Conservation (phyloP, 2,113 vertebrate species). For the Odocoileus virginianus region DNA sequence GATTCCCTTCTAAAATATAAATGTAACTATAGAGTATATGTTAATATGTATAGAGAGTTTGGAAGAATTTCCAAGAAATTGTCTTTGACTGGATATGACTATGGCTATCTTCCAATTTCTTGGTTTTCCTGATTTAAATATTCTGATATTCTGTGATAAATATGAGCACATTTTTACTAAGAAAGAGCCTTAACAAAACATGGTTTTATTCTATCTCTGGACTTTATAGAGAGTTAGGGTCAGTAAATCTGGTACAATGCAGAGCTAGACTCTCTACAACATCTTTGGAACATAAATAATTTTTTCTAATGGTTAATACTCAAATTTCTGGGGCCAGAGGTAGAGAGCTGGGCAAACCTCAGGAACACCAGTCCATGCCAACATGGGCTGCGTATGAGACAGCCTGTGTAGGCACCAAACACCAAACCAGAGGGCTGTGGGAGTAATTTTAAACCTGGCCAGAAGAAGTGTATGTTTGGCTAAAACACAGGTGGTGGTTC, state of each 20-base stretch:
- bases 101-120: neutral
- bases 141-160: neutral
- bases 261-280: neutral
- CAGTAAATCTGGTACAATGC: neutral
- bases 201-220: neutral
- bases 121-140: neutral
- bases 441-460: neutral
- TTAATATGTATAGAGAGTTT: neutral
- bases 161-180: neutral
- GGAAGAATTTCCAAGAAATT: neutral
- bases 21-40: neutral
- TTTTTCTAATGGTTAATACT: neutral
- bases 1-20: neutral
- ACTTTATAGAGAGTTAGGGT: neutral
- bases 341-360: neutral
- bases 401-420: neutral
- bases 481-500: neutral
- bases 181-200: conserved; percentile 5
- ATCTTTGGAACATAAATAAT: neutral
- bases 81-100: neutral
- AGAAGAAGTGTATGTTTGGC: neutral
- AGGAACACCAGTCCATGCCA: neutral
- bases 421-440: neutral
- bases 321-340: neutral
- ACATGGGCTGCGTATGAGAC: neutral